Evolutionary conservation across 2,113 vertebrate species (phyloP), one percentile per base, ranked within the genome.

Genomic region (Cyprinus carpio): DNA sequence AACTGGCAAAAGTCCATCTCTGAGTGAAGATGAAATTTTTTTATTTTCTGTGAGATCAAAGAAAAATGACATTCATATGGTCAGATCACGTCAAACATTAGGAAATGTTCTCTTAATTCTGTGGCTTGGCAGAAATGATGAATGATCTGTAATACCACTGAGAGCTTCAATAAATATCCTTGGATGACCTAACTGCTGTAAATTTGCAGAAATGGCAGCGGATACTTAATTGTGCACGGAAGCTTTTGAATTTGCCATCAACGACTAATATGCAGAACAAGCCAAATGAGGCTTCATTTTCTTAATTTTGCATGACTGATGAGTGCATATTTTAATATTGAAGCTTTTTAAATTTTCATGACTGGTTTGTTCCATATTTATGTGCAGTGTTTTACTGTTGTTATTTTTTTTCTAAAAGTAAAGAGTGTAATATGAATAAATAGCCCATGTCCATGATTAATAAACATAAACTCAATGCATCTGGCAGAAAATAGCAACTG

Each of bases 311-410:
- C 64, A 79, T 74, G 56, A 69, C 56, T 51, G 25, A 82, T 87
- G 51, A 83, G 54, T 77, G 31, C n/a, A 76, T 81, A 37, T 58
- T 74, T 62, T 71, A 23, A 51, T 60, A 83, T 16, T 60, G 56
- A 43, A 64, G 25, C 58, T 74, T 81, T 89, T 85, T 79, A 43
- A 43, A 79, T 80, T 88, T 69, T 67, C n/a, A 46, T 69, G 29
- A n/a, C 25, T 40, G 20, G n/a, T 79, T 79, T 37, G 23, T 40
- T 49, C 16, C 37, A 62, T 18, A 43, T 84, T 75, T 23, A 29
- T 80, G 31, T 29, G 34, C 25, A 74, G 25, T 34, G 18, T 65
- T 78, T 65, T 40, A 4, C 51, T 20, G 43, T 46, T 43, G 9
- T 9, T 9, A 11, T 43, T 43, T 43, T 9, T 43, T 43, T 43